Evolutionary conservation across 37 sponge, comb jelly and placozoan genomes (phyloP).

Genomic region (Axinella damicornis): DNA sequence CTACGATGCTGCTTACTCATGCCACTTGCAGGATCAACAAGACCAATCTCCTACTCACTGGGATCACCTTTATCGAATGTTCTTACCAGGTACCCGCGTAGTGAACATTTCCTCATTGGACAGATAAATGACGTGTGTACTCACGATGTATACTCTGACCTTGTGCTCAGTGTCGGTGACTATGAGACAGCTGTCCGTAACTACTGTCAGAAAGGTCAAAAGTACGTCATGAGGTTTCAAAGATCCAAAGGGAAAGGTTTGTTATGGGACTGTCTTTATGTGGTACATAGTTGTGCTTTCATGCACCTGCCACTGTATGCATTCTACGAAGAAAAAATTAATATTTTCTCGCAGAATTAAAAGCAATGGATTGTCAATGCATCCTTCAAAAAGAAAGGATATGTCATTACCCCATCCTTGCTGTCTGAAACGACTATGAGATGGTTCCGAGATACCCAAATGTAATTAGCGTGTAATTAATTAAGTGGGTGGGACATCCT

Average conservation of each 20-base stretch:
- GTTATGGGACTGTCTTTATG: not conserved
- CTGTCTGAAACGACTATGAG: no score
- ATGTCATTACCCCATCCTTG: no score
- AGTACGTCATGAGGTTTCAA: conserved; percentile 17
- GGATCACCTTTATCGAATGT: not conserved
- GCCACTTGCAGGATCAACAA: not conserved
- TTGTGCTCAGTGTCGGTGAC: conserved; percentile 10
- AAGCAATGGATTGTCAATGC: no score
- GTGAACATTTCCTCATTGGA: not conserved
- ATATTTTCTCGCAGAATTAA: no score
- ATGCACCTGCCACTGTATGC: no score
- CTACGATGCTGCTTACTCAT: not conserved
- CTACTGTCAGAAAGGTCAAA: not conserved
- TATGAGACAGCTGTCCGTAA: conserved; percentile 14
- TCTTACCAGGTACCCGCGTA: conserved; percentile 18
- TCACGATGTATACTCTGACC: not conserved
- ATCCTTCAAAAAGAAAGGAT: no score
- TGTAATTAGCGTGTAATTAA: no score
- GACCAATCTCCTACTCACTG: not conserved
- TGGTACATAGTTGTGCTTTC: no score
- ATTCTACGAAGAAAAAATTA: no score
- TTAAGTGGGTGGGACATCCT: no score
- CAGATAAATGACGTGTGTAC: no score
- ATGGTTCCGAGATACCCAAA: no score
- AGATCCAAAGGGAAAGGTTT: not conserved